Conservation (phyloP, 1,140 invertebrate species). For the Drosophila teissieri region DNA sequence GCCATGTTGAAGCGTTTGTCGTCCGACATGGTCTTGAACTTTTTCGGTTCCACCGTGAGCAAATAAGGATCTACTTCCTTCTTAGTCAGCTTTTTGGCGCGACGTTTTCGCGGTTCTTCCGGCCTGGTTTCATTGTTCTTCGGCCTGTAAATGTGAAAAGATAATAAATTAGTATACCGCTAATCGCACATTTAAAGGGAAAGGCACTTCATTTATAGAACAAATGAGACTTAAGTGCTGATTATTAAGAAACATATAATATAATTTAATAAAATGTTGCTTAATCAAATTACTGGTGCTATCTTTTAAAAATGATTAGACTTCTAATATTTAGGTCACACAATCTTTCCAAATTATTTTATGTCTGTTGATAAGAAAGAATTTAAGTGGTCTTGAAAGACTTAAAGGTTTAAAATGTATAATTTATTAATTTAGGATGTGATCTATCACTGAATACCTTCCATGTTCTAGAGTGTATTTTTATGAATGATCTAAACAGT, state of each 20-base stretch:
- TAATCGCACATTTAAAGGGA: not conserved
- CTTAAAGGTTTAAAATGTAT: not conserved
- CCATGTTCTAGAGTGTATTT: not conserved
- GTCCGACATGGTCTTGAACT: slow-evolving; percentile 58
- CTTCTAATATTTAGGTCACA: not conserved
- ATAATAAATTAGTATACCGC: not conserved
- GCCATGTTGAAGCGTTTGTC: slow-evolving; percentile 62
- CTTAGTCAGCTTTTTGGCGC: slow-evolving; percentile 53
- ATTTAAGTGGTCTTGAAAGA: not conserved
- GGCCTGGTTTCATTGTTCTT: slow-evolving; percentile 1
- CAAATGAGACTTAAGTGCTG: too few relatives aligned
- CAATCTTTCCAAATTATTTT: not conserved
- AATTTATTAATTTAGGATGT: too few relatives aligned
- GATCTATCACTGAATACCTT: too few relatives aligned
- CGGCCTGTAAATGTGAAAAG: not conserved
- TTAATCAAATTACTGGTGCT: not conserved
- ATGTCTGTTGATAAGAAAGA: not conserved
- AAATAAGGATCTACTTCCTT: slow-evolving; percentile 65
- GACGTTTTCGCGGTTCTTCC: slow-evolving; percentile 56
- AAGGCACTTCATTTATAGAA: too few relatives aligned
- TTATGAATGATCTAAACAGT: slow-evolving; percentile 6
- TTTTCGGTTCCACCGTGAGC: slow-evolving; percentile 53
- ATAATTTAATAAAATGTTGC: too few relatives aligned
- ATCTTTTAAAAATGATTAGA: not conserved
- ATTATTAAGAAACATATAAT: too few relatives aligned